Conservation (phyloP, 2,113 vertebrate genomes). For the Oncorhynchus kisutch region DNA sequence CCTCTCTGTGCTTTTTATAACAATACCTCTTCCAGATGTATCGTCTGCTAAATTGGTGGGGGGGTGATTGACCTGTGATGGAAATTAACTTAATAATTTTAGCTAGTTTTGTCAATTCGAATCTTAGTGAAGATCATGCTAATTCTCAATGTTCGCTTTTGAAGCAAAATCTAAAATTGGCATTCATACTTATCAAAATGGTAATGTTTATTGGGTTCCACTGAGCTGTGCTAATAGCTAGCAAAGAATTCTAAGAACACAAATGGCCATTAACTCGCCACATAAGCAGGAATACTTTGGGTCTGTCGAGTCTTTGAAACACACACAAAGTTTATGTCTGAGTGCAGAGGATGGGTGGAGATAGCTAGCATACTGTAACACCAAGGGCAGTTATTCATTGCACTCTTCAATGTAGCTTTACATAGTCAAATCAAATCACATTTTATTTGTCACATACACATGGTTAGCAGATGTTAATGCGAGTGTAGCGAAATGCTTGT, state of each 20-base stretch:
- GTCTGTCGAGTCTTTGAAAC: conserved; percentile 50
- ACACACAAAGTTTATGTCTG: conserved; percentile 60
- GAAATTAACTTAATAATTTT: conserved; percentile 42
- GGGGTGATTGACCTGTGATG: conserved; percentile 32
- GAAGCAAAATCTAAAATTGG: neutral
- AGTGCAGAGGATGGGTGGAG: conserved; percentile 38
- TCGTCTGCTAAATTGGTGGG: conserved; percentile 38
- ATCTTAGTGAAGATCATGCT: neutral
- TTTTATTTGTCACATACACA: too few relatives aligned
- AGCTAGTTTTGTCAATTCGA: conserved; percentile 9
- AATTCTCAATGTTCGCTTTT: neutral
- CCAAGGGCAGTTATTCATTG: conserved; percentile 56
- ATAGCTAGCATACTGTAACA: conserved; percentile 49
- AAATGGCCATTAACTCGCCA: neutral
- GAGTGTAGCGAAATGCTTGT: too few relatives aligned
- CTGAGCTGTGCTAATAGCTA: neutral
- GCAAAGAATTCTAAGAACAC: neutral
- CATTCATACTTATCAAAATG: neutral
- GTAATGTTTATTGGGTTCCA: neutral
- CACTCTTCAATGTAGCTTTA: conserved; percentile 54
- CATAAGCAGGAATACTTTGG: conserved; percentile 27
- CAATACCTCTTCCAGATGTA: conserved; percentile 69
- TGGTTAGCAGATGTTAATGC: too few relatives aligned
- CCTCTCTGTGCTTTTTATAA: conserved; percentile 65
- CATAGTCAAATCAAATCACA: too few relatives aligned